phyloP scores from a whole-genome alignment of 2,797 vertebrate genomes.

The Anisognathus igniventris region DNA sequence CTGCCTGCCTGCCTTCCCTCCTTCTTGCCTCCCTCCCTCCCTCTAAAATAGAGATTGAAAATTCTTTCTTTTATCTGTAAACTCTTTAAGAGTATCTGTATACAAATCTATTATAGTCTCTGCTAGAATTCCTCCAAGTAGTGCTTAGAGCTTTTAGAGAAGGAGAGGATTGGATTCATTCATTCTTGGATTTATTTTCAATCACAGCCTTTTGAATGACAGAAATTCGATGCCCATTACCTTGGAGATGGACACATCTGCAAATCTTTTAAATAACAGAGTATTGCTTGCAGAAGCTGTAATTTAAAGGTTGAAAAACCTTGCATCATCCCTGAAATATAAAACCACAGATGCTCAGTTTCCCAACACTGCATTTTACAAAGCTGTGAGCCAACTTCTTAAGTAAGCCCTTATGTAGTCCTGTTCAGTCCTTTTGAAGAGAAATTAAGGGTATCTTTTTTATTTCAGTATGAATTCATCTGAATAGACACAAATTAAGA shows the following conservation, averaged over 20 bases:
- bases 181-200: conserved; percentile 17
- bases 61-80: neutral
- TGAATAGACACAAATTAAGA: neutral
- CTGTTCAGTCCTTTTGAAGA: neutral
- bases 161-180: neutral
- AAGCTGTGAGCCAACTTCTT: neutral
- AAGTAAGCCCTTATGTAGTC: neutral
- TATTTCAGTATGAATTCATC: neutral
- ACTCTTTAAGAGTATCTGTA: neutral
- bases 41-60: neutral
- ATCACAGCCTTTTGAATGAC: neutral
- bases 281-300: conserved; percentile 24
- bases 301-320: conserved; percentile 43
- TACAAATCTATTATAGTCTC: neutral
- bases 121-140: neutral
- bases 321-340: conserved; percentile 58
- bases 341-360: conserved; percentile 30
- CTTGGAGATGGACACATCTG: conserved; percentile 22
- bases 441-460: neutral
- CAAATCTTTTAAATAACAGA: conserved; percentile 27
- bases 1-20: accelerated
- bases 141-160: neutral
- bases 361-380: conserved; percentile 19
- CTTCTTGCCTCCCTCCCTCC: neutral
- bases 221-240: conserved; percentile 1